A percentile compares a stretch with the other conserved stretches of the same genome.
phyloP scores from a whole-genome alignment of 2,113 vertebrate genomes.

The Megaleporinus macrocephalus region DNA sequence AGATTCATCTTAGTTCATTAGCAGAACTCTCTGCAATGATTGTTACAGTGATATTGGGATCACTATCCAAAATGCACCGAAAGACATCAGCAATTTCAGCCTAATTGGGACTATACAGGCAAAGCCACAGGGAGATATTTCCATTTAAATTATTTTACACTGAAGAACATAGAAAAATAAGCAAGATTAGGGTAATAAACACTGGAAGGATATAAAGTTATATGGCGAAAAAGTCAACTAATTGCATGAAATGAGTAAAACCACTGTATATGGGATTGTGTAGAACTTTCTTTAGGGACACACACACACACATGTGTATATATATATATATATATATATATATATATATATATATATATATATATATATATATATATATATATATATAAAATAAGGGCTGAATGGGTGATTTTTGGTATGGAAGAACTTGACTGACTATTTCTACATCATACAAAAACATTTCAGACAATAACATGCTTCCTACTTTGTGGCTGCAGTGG shows the following conservation, averaged over 20 bases:
- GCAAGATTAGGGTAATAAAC: neutral
- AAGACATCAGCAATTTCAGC: neutral
- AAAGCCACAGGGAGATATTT: neutral
- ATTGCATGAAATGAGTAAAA: neutral
- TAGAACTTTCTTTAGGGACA: no score
- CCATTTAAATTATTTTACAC: neutral
- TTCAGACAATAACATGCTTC: no score
- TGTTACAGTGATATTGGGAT: neutral
- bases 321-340: no score
- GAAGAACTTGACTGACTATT: no score
- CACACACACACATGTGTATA: no score
- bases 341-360: no score
- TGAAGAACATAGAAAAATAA: neutral
- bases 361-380: no score
- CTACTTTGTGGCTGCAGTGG: no score
- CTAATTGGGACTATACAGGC: conserved; percentile 1
- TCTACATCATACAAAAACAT: no score
- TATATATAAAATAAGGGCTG: no score
- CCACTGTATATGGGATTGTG: neutral
- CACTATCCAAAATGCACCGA: neutral
- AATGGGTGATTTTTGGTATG: no score
- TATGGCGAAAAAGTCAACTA: neutral
- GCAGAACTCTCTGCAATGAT: neutral
- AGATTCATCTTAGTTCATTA: conserved; percentile 46
- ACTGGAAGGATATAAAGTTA: neutral